Evolutionary conservation across 2,797 vertebrate species (phyloP), one percentile per base, ranked within the genome.

Genomic region (Dromococcyx pavoninus): DNA sequence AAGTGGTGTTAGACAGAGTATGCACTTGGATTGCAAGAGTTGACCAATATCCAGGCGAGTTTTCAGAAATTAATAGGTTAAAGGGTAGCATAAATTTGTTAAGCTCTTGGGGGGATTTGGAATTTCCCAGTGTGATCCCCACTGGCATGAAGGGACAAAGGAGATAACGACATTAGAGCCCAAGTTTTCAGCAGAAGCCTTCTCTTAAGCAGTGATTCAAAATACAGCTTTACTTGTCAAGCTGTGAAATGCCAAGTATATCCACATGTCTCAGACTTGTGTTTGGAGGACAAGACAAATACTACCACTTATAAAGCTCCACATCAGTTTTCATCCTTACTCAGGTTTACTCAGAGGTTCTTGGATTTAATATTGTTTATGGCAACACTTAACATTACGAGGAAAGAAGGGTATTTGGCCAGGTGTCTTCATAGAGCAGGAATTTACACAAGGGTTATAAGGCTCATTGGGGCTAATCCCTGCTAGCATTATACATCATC

Each of bases 381-480:
- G 65, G 86, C 53, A 92, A 72, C 30, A 33, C 32, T 90, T 64
- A 91, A 87, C 6, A 13, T 69, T 51, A 33, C 10, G 5, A 69
- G 60, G 72, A 81, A 82, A 81, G 54, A 62, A 33, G 23, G 86
- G 32, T n/a, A 7, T 87, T 88, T 89, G 96, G 69, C 76, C 82
- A 79, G 80, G 82, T 94, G 82, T 93, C 77, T 90, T 88, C 76
- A 35, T 6, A 85, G 74, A 94, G 90, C 65, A 25, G n/a, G 95
- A 93, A 92, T 91, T 92, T 95, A 70, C 73, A 58, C 3, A 2
- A 86, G 78, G 93, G 82, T 94, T 95, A 90, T 88, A 87, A 97
- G 91, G 90, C 85, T 95, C 92, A 83, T 1, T 74, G 74, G 85
- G 91, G 87, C 87, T 95, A 97, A 97, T 96, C 90, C 93, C 94